These are phyloP conservation scores for Uria lomvia DNA, from an alignment of 2,113 vertebrate genomes.

Conservation along the genomic window DNA sequence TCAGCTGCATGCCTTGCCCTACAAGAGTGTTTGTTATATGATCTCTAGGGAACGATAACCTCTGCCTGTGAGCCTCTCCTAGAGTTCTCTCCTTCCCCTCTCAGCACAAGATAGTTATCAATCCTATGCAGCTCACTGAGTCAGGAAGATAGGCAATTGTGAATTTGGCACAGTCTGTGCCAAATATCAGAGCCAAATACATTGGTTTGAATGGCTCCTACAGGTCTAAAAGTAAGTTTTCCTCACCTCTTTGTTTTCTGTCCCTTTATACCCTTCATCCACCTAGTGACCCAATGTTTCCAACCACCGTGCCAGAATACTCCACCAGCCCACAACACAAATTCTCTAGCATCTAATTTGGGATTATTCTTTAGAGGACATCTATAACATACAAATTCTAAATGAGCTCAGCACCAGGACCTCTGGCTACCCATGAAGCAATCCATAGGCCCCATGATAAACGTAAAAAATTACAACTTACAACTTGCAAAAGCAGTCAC, in stretches of 20 bases:
- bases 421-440: not conserved
- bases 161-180: not conserved
- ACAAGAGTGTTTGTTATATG: not conserved
- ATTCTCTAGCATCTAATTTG: not conserved
- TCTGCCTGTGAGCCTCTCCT: not conserved
- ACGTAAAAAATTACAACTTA: not conserved
- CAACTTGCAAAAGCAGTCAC: not conserved
- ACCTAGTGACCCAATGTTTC: fast-evolving
- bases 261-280: not conserved
- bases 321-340: not conserved
- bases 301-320: not conserved
- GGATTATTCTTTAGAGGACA: not conserved
- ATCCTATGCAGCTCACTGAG: fast-evolving
- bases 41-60: not conserved
- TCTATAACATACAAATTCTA: not conserved
- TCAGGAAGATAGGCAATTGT: not conserved
- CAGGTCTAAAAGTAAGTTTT: not conserved
- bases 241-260: not conserved
- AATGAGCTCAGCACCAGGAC: not conserved
- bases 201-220: not conserved
- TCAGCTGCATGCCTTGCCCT: not conserved
- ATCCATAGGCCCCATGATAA: not conserved
- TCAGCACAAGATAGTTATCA: not conserved
- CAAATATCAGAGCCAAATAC: not conserved
- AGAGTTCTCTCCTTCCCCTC: not conserved